Conservation (phyloP, 2,888 invertebrate genomes). For the Cephonodes hylas region DNA sequence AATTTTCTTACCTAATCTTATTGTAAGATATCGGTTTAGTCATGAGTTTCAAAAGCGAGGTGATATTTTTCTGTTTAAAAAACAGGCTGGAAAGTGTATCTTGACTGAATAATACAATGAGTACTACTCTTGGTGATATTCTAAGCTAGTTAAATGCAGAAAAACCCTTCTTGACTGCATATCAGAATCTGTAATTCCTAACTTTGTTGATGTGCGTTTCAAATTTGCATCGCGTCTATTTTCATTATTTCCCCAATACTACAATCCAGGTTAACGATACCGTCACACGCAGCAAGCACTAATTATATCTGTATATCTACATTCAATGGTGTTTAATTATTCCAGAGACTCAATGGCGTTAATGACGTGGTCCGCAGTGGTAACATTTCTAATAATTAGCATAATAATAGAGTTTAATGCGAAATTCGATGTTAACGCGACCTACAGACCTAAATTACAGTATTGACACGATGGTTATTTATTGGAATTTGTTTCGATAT, state of each 20-base stretch:
- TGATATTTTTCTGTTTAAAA: too few relatives aligned
- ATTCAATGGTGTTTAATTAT: conserved; percentile 3
- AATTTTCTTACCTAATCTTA: too few relatives aligned
- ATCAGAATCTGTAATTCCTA: too few relatives aligned
- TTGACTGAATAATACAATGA: too few relatives aligned
- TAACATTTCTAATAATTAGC: neutral
- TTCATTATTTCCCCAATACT: neutral
- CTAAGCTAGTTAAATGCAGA: too few relatives aligned
- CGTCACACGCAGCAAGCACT: neutral
- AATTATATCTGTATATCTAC: neutral
- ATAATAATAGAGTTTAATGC: neutral
- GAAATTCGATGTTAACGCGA: neutral
- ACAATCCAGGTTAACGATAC: neutral
- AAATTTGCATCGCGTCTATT: too few relatives aligned
- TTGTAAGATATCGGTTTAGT: too few relatives aligned
- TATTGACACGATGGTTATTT: neutral
- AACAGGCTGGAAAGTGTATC: too few relatives aligned
- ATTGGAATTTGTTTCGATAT: neutral
- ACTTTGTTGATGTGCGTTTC: too few relatives aligned
- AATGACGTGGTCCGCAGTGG: neutral
- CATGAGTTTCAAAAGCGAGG: too few relatives aligned
- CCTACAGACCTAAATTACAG: neutral
- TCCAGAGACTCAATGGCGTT: neutral
- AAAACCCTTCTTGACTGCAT: too few relatives aligned
- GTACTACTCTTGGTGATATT: too few relatives aligned